These are phyloP conservation scores for Aleiodes testaceus DNA, from an alignment of 2,888 invertebrate species.

Conservation along the genomic window DNA sequence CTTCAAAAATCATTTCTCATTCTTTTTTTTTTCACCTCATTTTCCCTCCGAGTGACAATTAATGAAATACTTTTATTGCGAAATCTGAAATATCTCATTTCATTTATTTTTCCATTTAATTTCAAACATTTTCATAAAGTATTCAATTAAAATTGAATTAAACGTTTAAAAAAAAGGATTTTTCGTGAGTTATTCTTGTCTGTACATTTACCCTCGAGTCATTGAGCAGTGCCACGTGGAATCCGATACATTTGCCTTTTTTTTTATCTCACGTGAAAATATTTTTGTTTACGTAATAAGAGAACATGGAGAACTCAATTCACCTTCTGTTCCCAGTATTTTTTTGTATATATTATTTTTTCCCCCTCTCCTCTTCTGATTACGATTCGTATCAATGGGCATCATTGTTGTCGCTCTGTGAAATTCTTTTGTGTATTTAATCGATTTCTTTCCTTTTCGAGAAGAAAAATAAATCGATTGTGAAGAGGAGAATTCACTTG, in stretches of 20 bases:
- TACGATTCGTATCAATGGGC: constrained; percentile 15
- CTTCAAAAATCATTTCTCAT: no score
- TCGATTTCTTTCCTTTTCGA: no score
- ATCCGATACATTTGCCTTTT: constrained; percentile 16
- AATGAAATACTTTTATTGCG: no score
- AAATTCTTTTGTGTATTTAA: no score
- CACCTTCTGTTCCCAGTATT: constrained; percentile 26
- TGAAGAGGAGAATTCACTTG: no score
- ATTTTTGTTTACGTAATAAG: constrained; percentile 29
- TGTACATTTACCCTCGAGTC: not conserved
- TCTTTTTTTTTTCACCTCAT: no score
- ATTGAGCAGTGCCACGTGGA: not conserved
- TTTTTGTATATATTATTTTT: not conserved
- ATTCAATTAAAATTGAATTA: no score
- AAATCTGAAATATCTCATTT: no score
- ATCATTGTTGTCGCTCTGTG: not conserved
- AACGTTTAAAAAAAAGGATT: not conserved
- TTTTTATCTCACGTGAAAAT: constrained; percentile 15
- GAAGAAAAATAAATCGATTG: no score
- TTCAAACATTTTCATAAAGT: no score
- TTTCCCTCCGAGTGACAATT: no score
- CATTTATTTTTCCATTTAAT: no score
- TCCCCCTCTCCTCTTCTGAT: not conserved
- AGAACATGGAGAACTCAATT: constrained; percentile 18
- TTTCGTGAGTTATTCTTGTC: not conserved